Evolutionary conservation across 1,140 invertebrate species (phyloP).

Genomic region (Apis cerana): DNA sequence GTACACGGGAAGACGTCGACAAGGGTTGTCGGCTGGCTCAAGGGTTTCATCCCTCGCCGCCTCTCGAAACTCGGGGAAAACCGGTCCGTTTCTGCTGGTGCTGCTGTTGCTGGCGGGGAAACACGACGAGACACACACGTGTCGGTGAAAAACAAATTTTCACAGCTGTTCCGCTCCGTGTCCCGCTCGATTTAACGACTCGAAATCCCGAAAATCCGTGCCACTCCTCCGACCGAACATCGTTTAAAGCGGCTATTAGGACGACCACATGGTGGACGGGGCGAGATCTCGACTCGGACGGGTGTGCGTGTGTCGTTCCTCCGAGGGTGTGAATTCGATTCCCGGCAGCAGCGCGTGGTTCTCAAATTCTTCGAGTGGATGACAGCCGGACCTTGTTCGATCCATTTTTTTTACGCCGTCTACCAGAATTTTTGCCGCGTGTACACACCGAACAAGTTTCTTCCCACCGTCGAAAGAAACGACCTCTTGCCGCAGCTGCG

Average conservation of each 20-base stretch:
- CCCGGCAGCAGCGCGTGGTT: too few relatives aligned
- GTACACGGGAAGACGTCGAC: slow-evolving; percentile 41
- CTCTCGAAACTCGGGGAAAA: slow-evolving; percentile 41
- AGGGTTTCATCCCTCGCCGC: slow-evolving; percentile 59
- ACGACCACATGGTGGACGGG: slow-evolving; percentile 26
- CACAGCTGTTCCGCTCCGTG: slow-evolving; percentile 58
- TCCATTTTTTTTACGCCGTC: background rate
- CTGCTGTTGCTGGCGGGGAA: background rate
- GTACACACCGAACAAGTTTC: background rate
- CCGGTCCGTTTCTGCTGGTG: slow-evolving; percentile 17
- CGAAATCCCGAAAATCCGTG: slow-evolving; percentile 8
- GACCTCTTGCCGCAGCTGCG: background rate
- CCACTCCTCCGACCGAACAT: background rate
- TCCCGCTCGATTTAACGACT: slow-evolving; percentile 58
- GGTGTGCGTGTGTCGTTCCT: background rate
- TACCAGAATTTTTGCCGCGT: background rate
- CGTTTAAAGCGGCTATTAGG: slow-evolving; percentile 33
- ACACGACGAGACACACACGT: background rate
- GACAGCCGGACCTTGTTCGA: background rate
- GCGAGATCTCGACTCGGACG: background rate
- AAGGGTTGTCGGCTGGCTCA: slow-evolving; percentile 61
- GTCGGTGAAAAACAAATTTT: slow-evolving; percentile 58
- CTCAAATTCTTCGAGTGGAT: too few relatives aligned
- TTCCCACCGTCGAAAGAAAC: background rate
- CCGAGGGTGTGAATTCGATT: background rate